A percentile compares a stretch with the other conserved stretches of the same genome.
phyloP scores from a whole-genome alignment of 2,797 vertebrate genomes.

The Heliangelus exortis region DNA sequence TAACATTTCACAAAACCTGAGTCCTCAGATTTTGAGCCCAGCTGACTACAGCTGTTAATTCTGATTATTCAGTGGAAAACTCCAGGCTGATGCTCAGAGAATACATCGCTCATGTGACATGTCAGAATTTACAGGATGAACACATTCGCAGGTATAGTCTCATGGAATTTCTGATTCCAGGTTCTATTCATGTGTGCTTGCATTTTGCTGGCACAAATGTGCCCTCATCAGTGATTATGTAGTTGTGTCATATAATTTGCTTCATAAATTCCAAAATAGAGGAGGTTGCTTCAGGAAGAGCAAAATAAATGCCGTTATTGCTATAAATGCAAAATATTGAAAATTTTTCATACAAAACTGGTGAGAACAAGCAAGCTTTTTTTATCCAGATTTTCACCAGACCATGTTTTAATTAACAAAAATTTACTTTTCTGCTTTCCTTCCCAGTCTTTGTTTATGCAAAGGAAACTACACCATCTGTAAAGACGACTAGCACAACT shows the following conservation, averaged over 20 bases:
- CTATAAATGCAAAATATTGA: background rate
- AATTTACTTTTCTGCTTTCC: background rate
- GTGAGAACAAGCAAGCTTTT: background rate
- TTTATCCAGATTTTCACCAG: background rate
- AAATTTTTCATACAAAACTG: background rate
- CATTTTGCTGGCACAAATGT: fast-evolving
- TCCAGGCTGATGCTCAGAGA: background rate
- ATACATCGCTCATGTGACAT: fast-evolving
- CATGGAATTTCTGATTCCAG: background rate
- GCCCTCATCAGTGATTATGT: background rate
- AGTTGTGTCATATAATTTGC: background rate
- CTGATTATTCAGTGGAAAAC: background rate
- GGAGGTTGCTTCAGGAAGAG: background rate
- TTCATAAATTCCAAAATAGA: background rate
- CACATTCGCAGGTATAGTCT: background rate
- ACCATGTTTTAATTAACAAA: background rate
- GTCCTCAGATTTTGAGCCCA: background rate
- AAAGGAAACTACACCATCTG: background rate
- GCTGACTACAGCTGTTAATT: background rate
- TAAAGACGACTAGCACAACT: background rate
- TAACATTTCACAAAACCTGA: background rate
- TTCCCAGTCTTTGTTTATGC: background rate
- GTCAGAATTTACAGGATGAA: background rate
- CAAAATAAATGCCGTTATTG: background rate
- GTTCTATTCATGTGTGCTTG: background rate